These are phyloP conservation scores for Megalurothrips usitatus DNA, from an alignment of 2,888 invertebrate species.

Conservation along the genomic window DNA sequence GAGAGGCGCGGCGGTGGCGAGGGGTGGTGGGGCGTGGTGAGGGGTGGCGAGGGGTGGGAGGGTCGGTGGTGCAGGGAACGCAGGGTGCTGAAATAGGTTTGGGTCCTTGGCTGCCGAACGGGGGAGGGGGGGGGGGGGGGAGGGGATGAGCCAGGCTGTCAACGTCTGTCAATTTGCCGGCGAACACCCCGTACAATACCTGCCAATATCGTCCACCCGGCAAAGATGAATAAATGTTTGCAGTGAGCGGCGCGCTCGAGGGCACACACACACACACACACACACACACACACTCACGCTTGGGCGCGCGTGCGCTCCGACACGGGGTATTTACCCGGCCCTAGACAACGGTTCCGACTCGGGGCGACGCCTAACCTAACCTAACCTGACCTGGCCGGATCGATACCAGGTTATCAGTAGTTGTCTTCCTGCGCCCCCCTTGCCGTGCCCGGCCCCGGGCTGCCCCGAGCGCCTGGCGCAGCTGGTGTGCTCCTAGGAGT, in stretches of 20 bases:
- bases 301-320: no score
- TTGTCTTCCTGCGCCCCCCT: no score
- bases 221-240: neutral
- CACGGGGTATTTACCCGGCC: no score
- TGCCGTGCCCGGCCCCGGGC: neutral
- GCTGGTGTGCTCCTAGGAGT: neutral
- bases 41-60: neutral
- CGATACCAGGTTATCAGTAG: neutral
- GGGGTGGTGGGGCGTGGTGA: neutral
- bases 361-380: no score
- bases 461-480: neutral
- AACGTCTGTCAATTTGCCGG: neutral
- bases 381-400: neutral
- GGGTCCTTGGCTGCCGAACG: neutral
- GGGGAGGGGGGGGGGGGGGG: neutral
- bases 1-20: neutral
- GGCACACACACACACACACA: no score
- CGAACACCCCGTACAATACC: neutral
- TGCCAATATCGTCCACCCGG: neutral
- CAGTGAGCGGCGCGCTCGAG: no score
- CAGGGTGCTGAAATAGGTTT: neutral
- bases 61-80: neutral
- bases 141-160: neutral
- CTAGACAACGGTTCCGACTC: no score
- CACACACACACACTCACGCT: no score